Evolutionary conservation across 2,113 vertebrate genomes (phyloP).

Genomic region (Phalacrocorax pelagicus): DNA sequence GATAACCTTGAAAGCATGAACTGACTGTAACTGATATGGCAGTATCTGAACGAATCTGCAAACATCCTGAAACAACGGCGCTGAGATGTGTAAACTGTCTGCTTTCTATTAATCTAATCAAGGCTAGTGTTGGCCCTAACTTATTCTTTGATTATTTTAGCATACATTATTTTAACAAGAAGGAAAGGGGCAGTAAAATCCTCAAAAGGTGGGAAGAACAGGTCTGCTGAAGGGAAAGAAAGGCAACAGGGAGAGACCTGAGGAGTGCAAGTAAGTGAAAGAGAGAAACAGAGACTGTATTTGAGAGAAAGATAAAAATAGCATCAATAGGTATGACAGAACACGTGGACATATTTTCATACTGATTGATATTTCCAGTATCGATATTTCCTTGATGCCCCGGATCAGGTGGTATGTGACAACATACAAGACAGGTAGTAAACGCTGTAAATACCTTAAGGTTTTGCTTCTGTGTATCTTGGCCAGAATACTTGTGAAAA

Average conservation of each 20-base stretch:
- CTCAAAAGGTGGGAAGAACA: neutral
- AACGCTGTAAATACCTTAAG: neutral
- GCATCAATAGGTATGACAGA: neutral
- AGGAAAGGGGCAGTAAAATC: neutral
- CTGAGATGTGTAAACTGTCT: neutral
- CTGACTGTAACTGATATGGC: neutral
- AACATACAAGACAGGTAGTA: neutral
- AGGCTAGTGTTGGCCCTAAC: neutral
- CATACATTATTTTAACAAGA: neutral
- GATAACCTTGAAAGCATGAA: neutral
- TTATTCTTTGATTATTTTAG: conserved; percentile 2
- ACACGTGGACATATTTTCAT: neutral
- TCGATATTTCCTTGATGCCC: neutral
- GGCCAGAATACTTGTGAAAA: neutral
- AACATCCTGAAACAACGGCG: neutral
- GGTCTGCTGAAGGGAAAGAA: neutral
- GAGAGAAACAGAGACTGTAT: neutral
- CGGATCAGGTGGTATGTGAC: neutral
- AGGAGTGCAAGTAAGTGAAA: neutral
- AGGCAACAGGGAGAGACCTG: neutral
- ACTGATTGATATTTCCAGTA: neutral
- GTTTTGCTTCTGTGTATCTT: neutral
- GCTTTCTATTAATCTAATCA: neutral
- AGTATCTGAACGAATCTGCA: neutral
- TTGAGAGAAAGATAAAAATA: neutral